These are phyloP conservation scores for Glaucopsyche alexis DNA, from an alignment of 2,888 invertebrate species.

Conservation along the genomic window DNA sequence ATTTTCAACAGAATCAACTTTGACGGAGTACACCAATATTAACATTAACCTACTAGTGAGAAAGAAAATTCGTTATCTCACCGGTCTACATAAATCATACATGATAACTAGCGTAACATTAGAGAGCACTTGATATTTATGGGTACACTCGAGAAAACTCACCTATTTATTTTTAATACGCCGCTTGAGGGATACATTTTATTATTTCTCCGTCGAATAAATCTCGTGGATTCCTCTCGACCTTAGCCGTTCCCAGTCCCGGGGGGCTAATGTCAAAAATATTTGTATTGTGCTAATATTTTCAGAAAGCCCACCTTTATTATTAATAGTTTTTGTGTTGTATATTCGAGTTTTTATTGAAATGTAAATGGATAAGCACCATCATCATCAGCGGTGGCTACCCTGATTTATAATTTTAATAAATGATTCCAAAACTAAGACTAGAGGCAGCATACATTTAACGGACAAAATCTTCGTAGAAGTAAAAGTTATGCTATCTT, in stretches of 20 bases:
- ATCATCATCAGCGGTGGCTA: background rate
- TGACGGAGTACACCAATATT: background rate
- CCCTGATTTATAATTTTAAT: too few relatives aligned
- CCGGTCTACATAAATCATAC: background rate
- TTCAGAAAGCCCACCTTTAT: slow-evolving; percentile 10
- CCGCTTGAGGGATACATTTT: slow-evolving; percentile 19
- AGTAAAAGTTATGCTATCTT: too few relatives aligned
- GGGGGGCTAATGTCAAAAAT: slow-evolving; percentile 17
- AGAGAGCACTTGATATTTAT: slow-evolving; percentile 15
- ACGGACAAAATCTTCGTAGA: too few relatives aligned
- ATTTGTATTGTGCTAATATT: slow-evolving; percentile 19
- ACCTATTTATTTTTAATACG: slow-evolving; percentile 22
- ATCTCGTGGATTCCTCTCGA: slow-evolving; percentile 15
- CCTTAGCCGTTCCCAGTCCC: slow-evolving; percentile 16
- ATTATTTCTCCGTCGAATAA: slow-evolving; percentile 15
- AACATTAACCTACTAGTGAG: background rate
- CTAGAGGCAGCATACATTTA: too few relatives aligned
- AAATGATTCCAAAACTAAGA: too few relatives aligned
- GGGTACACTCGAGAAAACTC: slow-evolving; percentile 18
- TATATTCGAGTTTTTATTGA: background rate
- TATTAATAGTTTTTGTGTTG: slow-evolving; percentile 8
- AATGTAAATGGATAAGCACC: background rate
- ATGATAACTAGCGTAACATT: slow-evolving; percentile 12
- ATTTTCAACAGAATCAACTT: too few relatives aligned
- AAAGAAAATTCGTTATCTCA: slow-evolving; percentile 3